Evolutionary conservation across 2,797 vertebrate species (phyloP), one percentile per base, ranked within the genome.

Genomic region (Eospalax fontanierii): DNA sequence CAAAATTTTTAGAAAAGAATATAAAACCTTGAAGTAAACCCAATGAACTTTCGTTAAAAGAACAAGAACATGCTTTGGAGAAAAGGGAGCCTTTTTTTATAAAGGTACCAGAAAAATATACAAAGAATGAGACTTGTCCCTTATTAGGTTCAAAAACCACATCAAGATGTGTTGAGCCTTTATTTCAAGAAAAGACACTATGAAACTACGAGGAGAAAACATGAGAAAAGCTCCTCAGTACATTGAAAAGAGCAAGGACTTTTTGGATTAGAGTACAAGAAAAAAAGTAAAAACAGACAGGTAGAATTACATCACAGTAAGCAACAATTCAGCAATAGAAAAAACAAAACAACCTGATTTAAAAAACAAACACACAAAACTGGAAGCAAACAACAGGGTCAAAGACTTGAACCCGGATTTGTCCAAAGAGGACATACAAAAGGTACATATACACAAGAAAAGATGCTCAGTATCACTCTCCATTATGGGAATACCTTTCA

Each of bases 1-100:
- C 76, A 78, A 75, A 4, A 54, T 88, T 93, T 96, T 88, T 22
- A 80, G 63, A 50, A 43, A 82, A n/a, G 30, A 68, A 7, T 33
- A 6, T 19, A 21, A 4, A 65, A 7, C 28, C 38, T 63, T 66
- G 61, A 82, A 66, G 43, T 46, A n/a, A 65, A 83, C 28, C 19
- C 19, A 70, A 28, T 15, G 28, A 68, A 35, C 30, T 30, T 4
- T 71, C 46, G n/a, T 57, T n/a, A 8, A 28, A 24, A n/a, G 54
- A 12, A 19, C 57, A 73, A 70, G 18, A 57, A 71, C 46, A 54
- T 71, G 7, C 46, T 10, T 21, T 71, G 46, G 3, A 40, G 24
- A 71, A 38, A 86, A n/a, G 14, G 57, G 22, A 59, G 24, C 9
- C 15, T 57, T 85, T 70, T 71, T 4, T 54, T 54, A 54, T 28